Evolutionary conservation across 2,113 vertebrate genomes (phyloP), one percentile per base, ranked within the genome.

Genomic region (Vulpes lagopus): DNA sequence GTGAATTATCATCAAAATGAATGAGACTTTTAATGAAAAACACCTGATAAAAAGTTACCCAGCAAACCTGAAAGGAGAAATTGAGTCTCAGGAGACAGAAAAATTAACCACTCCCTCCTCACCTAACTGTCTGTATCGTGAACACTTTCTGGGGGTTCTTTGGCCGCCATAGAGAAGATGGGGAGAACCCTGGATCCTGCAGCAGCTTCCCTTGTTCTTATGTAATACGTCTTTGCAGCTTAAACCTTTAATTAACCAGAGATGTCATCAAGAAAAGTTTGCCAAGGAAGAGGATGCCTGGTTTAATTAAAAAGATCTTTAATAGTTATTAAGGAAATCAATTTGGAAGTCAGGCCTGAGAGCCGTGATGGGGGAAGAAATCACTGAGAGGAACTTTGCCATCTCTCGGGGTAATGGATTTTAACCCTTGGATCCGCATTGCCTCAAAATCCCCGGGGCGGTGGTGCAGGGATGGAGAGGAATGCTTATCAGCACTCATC

Each of bases 221-320:
- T 88, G 96, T 95, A 98, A 97, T 87, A 93, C 71, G 81, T 98
- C 93, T 98, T 98, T 98, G 98, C 95, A 98, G 97, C 98, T 98
- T 98, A 98, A 99, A 98, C 97, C 62, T 98, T 98, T 98, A 99
- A 99, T 99, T 99, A 99, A 98, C 97, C 97, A 97, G 98, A 98
- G 98, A 98, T 96, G 98, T 96, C 98, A 98, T 98, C 19, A 2
- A 97, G 96, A 98, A 98, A 99, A 98, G 98, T 98, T 98, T 98
- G 97, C 98, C 98, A 96, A 98, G 97, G 96, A 98, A 98, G 97
- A 98, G 97, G 38, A 53, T 93, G 98, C 95, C 93, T 1, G 1
- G 91, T 98, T 99, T 98, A 98, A 99, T 99, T 99, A 98, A 98
- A 98, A 98, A 98, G 83, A 93, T 93, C 92, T 89, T 98, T 97